Percentiles rank a stretch among this genome's conserved stretches.
Conservation (phyloP, 2,888 invertebrate genomes). For the Nebria brevicollis region DNA sequence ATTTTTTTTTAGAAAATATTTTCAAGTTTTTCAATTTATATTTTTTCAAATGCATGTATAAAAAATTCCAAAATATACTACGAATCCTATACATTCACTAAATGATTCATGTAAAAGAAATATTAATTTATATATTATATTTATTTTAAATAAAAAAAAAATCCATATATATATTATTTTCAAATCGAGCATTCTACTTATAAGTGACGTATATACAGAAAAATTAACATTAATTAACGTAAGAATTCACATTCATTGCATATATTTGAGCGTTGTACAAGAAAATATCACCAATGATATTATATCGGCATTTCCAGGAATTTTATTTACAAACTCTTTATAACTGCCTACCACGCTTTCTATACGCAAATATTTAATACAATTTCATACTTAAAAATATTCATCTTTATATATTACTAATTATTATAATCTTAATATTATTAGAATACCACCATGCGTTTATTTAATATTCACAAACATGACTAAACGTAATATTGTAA, state of each 20-base stretch:
- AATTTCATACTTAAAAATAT: constrained; percentile 18
- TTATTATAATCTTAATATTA: constrained; percentile 4
- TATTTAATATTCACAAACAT: neutral
- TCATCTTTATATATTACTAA: constrained; percentile 12
- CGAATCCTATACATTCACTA: too few relatives aligned
- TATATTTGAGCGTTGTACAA: constrained; percentile 44
- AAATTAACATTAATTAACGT: constrained; percentile 26
- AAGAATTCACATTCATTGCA: constrained; percentile 44
- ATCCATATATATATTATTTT: constrained; percentile 32
- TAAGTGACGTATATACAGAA: constrained; percentile 38
- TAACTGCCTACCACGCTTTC: neutral
- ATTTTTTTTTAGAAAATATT: too few relatives aligned
- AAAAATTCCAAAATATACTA: too few relatives aligned
- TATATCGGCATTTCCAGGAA: constrained; percentile 7
- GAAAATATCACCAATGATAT: constrained; percentile 32
- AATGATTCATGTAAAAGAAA: too few relatives aligned
- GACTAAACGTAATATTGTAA: constrained; percentile 11
- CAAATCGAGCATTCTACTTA: constrained; percentile 33
- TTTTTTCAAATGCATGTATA: too few relatives aligned
- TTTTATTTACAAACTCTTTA: constrained; percentile 28
- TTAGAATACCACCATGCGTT: neutral
- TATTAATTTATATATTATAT: neutral
- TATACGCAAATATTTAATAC: neutral
- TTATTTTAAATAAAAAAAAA: constrained; percentile 34
- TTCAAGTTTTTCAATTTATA: too few relatives aligned